Conservation (phyloP, 2,113 vertebrate genomes). For the Cyprinodon brontotheroides region DNA sequence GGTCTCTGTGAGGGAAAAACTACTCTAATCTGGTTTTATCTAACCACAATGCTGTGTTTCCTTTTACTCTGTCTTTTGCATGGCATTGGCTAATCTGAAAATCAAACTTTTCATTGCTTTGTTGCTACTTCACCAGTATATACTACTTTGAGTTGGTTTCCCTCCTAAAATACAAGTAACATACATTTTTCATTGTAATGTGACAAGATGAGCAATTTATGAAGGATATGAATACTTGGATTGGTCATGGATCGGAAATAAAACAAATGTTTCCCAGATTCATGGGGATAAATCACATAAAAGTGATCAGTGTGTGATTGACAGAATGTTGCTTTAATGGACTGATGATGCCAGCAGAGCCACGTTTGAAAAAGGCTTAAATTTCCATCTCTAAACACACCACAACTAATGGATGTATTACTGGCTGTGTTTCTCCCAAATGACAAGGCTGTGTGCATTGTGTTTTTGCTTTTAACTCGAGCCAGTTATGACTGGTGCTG, state of each 20-base stretch:
- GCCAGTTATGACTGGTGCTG: neutral
- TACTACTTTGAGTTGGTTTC: neutral
- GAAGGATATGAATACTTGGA: neutral
- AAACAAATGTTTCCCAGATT: neutral
- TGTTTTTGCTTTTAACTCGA: slow-evolving; percentile 9
- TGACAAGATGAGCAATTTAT: neutral
- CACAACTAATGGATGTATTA: neutral
- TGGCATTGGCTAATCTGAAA: neutral
- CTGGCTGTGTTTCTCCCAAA: slow-evolving; percentile 8
- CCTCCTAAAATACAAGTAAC: too few species aligned
- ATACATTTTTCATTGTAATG: neutral
- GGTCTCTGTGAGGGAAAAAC: too few species aligned
- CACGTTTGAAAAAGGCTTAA: slow-evolving; percentile 1
- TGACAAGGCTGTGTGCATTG: slow-evolving; percentile 1
- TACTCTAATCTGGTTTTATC: neutral
- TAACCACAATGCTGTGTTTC: too few species aligned
- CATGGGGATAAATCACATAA: neutral
- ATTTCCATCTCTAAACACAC: neutral
- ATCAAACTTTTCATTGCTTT: neutral
- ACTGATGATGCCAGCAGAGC: neutral
- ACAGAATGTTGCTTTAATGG: slow-evolving; percentile 2
- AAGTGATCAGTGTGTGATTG: neutral
- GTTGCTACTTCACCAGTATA: neutral
- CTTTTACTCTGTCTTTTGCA: neutral
- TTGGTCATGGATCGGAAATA: neutral